These are phyloP conservation scores for Meliscaeva auricollis DNA, from an alignment of 2,888 invertebrate genomes.

Conservation along the genomic window DNA sequence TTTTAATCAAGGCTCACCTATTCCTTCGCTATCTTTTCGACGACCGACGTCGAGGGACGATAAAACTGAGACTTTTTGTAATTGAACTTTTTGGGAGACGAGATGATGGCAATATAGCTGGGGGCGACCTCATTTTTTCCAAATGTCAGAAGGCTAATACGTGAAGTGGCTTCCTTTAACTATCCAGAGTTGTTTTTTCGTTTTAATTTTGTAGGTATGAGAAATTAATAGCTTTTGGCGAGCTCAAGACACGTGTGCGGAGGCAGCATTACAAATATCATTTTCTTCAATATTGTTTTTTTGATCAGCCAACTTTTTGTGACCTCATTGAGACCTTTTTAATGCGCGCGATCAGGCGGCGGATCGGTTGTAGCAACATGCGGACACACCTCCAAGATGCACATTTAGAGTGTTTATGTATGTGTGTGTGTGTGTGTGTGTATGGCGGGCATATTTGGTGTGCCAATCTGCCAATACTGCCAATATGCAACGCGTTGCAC, in stretches of 20 bases:
- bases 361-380: conserved; percentile 50
- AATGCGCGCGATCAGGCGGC: conserved; percentile 62
- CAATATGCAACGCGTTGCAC: conserved; percentile 33
- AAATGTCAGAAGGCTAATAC: conserved; percentile 83
- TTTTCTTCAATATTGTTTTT: conserved; percentile 29
- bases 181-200: conserved; percentile 28
- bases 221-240: conserved; percentile 60
- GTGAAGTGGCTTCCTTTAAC: conserved; percentile 81
- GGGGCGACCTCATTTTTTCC: conserved; percentile 75
- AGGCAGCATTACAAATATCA: conserved; percentile 48
- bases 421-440: conserved; percentile 11
- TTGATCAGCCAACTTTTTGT: conserved; percentile 52
- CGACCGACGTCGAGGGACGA: neutral
- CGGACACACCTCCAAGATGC: conserved; percentile 69
- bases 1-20: conserved; percentile 62
- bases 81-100: conserved; percentile 65
- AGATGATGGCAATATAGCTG: conserved; percentile 50
- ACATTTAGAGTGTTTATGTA: neutral
- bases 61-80: conserved; percentile 38
- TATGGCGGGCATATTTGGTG: conserved; percentile 24
- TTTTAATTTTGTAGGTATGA: conserved; percentile 20
- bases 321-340: conserved; percentile 75
- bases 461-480: conserved; percentile 34
- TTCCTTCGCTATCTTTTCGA: neutral
- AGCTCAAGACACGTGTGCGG: conserved; percentile 49